phyloP scores from a whole-genome alignment of 2,797 vertebrate genomes.

The Garrulus glandarius region DNA sequence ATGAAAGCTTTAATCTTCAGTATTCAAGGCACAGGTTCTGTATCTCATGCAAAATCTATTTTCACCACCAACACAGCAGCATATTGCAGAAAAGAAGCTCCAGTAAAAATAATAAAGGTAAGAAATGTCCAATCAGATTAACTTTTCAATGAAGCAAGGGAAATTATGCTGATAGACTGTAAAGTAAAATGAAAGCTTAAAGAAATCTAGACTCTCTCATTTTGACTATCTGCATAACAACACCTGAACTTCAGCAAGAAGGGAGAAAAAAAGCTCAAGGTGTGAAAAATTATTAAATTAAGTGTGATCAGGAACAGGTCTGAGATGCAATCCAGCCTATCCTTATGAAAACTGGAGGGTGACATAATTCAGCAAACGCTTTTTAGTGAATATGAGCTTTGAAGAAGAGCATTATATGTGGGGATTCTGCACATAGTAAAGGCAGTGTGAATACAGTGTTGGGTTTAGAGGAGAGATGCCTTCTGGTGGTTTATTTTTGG shows the following conservation, averaged over 20 bases:
- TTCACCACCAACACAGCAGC: background rate
- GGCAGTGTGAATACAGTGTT: background rate
- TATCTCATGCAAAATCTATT: background rate
- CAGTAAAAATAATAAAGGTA: background rate
- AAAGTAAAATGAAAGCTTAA: background rate
- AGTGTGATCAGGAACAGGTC: background rate
- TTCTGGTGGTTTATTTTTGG: background rate
- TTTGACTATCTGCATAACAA: background rate
- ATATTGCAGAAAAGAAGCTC: background rate
- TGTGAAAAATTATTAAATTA: background rate
- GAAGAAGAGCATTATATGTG: background rate
- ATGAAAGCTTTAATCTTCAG: background rate
- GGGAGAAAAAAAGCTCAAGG: background rate
- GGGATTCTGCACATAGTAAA: background rate
- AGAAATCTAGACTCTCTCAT: background rate
- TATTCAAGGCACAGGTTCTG: background rate
- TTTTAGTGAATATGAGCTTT: slow-evolving; percentile 25
- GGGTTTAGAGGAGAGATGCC: background rate
- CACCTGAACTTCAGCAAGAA: background rate
- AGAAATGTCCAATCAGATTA: background rate
- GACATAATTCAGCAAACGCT: slow-evolving; percentile 7
- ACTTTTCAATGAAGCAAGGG: background rate
- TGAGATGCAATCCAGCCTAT: background rate
- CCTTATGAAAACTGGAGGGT: background rate
- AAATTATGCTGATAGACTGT: background rate